Base-by-base conservation (phyloP, 2,888 invertebrate genomes). In the Acronicta alni region DNA sequence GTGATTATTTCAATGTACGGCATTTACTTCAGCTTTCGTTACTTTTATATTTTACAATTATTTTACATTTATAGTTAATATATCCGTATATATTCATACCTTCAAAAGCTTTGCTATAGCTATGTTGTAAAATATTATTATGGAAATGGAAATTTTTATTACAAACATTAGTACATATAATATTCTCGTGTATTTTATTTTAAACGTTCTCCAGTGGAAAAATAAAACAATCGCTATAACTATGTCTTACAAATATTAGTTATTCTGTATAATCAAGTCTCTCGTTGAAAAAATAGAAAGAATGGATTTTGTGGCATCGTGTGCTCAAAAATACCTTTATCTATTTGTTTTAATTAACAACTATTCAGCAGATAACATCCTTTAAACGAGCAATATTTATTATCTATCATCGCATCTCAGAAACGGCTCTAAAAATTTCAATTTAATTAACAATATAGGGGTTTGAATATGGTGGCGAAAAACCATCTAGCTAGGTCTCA, bases 11-110 rank as follows among this genome's bases (percentile, higher is more conserved):
- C 14, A 32, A 35, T 35, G 3, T n/a, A 35, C 7, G n/a, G n/a
- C 6, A 7, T n/a, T n/a, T 35, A n/a, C 26, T 26, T 7, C 7
- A 35, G 35, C 35, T 35, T 35, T 35, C n/a, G 35, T n/a, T 35
- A 9, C 26, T 44, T 30, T 30, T 15, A 16, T 30, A 4, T 44
- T 42, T 15, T 42, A 16, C 16, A 43, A 44, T n/a, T n/a, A n/a
- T 16, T 44, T 44, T 26, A 26, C 16, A 16, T 44, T 44, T 44
- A 30, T 30, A 30, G n/a, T 26, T 44, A 3, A 44, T 44, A 44
- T 44, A 30, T 44, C 15, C 30, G 12, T 16, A 6, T 5, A 15
- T 26, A 26, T 15, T 26, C n/a, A 8, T 26, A 23, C 5, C 15
- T 43, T 43, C 15, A 1, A 10, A 26, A 9, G 9, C 26, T n/a